These are phyloP conservation scores for Caenorhabditis sinica DNA, from an alignment of 2,888 invertebrate species.

Conservation along the genomic window DNA sequence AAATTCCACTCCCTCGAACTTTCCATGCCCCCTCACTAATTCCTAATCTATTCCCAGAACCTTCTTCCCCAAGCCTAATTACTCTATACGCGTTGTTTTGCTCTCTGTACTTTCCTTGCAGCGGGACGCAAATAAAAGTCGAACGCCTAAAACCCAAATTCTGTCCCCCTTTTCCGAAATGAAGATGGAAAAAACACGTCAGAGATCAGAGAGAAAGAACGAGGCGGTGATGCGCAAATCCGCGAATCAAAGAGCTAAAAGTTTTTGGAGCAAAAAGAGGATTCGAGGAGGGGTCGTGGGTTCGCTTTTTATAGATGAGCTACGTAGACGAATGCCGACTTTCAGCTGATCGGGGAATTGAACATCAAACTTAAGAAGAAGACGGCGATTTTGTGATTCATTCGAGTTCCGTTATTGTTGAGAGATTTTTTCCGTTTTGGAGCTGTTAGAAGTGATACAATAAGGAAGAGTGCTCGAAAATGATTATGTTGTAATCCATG, in stretches of 20 bases:
- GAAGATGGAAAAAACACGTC: conserved; percentile 36
- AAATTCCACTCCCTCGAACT: too few relatives aligned
- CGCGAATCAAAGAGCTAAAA: conserved; percentile 40
- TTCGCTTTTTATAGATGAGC: not conserved
- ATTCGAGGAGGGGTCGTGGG: too few relatives aligned
- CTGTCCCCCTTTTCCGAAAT: conserved; percentile 9
- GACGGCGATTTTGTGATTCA: too few relatives aligned
- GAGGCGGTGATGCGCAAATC: conserved; percentile 50
- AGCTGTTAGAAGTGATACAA: too few relatives aligned
- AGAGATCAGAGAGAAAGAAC: conserved; percentile 12
- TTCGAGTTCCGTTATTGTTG: too few relatives aligned
- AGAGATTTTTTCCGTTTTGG: not conserved
- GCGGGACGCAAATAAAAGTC: conserved; percentile 12
- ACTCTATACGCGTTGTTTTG: not conserved
- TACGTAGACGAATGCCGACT: not conserved
- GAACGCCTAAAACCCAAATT: conserved; percentile 17
- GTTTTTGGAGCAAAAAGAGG: conserved; percentile 10
- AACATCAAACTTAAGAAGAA: not conserved
- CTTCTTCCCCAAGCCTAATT: not conserved
- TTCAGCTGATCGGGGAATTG: not conserved
- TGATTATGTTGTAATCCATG: too few relatives aligned
- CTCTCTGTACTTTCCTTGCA: not conserved
- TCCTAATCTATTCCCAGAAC: too few relatives aligned
- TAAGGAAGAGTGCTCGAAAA: too few relatives aligned
- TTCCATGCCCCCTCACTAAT: too few relatives aligned